Base-by-base conservation (phyloP, 2,888 invertebrate species). In the Isotomurus palustris region DNA sequence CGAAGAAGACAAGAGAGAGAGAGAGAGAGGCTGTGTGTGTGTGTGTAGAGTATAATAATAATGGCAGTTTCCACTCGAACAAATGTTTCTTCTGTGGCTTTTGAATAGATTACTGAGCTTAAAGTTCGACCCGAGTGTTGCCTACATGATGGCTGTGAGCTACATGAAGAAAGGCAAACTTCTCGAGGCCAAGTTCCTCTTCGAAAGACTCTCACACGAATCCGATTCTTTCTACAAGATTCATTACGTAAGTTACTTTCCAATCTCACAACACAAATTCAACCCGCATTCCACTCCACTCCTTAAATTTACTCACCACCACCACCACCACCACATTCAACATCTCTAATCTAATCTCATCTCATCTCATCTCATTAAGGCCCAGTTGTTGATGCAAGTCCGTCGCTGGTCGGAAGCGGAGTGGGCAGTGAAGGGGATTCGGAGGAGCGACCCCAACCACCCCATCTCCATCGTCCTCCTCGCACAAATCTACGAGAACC, bases 171-270 rank as follows among this genome's bases (percentile, higher is more conserved):
- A 59, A 41, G 64, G 60, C 43, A 56, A 58, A 43, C 36, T 62
- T 10, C 44, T 47, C 14, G 67, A 67, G 47, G 67, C 64, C 21
- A 63, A 62, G 17, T 44, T 54, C 36, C 49, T 67, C 29, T 65
- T 67, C 41, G 56, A 62, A 47, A 45, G 55, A 43, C 61, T 67
- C 5, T 52, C 58, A 2, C 58, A 58, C 24, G 58, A 62, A 38
- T 58, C 62, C 43, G 53, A 63, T 54, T 65, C 67, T n/a, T 62
- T 67, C 56, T 65, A 67, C 62, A 63, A 62, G 53, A 64, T 67
- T 54, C 67, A 67, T 62, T 67, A 63, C 51, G 67, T 67, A 65
- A 65, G 65, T 60, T 12, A n/a, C 19, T 48, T 36, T n/a, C n/a
- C n/a, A n/a, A n/a, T n/a, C n/a, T n/a, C n/a, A n/a, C 22, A 47